phyloP scores from a whole-genome alignment of 1,140 invertebrate species.

The Drosophila pandora region DNA sequence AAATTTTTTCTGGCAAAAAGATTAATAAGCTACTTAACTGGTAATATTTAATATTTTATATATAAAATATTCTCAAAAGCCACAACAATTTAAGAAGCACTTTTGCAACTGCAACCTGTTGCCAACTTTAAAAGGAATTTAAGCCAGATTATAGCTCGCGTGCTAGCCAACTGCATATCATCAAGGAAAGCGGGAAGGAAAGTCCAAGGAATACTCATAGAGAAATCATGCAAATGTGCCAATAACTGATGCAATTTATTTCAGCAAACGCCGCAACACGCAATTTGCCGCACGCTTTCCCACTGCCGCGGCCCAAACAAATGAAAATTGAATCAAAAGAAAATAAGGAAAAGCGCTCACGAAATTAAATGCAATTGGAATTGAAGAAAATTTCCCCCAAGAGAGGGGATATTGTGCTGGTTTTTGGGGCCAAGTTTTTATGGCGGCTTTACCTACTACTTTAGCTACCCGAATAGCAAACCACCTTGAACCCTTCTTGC shows the following conservation, averaged over 20 bases:
- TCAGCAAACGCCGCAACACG: constrained; percentile 43
- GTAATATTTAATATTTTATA: background rate
- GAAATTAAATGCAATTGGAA: constrained; percentile 65
- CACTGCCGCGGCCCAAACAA: constrained; percentile 15
- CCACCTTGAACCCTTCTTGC: constrained; percentile 40
- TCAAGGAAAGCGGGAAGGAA: background rate
- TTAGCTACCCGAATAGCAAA: background rate
- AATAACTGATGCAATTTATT: constrained; percentile 68
- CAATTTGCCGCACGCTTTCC: constrained; percentile 46
- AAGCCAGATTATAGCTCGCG: constrained; percentile 37
- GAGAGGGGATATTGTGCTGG: constrained; percentile 8
- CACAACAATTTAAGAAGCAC: background rate
- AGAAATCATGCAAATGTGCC: constrained; percentile 61
- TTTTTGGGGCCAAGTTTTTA: constrained; percentile 30
- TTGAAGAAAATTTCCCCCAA: constrained; percentile 21
- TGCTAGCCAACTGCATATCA: constrained; percentile 58
- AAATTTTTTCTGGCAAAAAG: background rate
- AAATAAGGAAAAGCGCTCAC: constrained; percentile 19
- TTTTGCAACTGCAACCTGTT: constrained; percentile 50
- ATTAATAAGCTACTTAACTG: background rate
- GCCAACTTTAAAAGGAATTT: constrained; percentile 30
- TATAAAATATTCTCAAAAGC: too few species aligned
- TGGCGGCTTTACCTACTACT: background rate
- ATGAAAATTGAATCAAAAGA: constrained; percentile 49
- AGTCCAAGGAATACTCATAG: constrained; percentile 13